These are phyloP conservation scores for Sthenelais limicola DNA, from an alignment of 2,888 invertebrate species.

Conservation along the genomic window DNA sequence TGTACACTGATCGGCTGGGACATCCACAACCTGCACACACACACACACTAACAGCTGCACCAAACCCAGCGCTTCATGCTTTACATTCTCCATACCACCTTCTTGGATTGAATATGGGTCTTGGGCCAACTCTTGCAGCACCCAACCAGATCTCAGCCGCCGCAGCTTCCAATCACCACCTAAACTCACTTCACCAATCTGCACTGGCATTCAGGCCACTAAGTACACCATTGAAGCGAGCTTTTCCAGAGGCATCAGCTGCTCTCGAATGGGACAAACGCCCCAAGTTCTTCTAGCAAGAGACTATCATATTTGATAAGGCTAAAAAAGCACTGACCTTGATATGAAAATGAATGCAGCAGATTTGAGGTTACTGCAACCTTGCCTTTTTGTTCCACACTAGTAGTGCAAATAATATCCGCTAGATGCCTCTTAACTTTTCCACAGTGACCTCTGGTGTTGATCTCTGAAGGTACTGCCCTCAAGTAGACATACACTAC, in stretches of 20 bases:
- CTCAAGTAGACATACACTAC: background rate
- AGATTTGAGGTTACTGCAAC: background rate
- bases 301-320: no score
- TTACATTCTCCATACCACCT: conserved; percentile 20
- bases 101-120: conserved; percentile 20
- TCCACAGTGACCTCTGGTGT: background rate
- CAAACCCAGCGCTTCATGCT: conserved; percentile 12
- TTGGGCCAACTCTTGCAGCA: conserved; percentile 9
- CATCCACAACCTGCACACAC: background rate
- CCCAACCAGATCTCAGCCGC: background rate
- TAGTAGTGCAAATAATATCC: conserved; percentile 20
- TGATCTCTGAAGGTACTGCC: background rate
- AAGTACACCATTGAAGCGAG: conserved; percentile 26
- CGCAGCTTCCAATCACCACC: conserved; percentile 4
- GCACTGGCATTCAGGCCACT: background rate
- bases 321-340: conserved; percentile 12
- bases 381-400: conserved; percentile 24
- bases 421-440: conserved; percentile 11
- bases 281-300: conserved; percentile 36
- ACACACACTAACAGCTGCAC: background rate
- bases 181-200: conserved; percentile 26
- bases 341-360: conserved; percentile 17
- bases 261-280: conserved; percentile 37
- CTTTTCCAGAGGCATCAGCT: conserved; percentile 34
- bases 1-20: conserved; percentile 13